phyloP scores from a whole-genome alignment of 2,113 vertebrate genomes.

The Tenebrosternarchus preto region DNA sequence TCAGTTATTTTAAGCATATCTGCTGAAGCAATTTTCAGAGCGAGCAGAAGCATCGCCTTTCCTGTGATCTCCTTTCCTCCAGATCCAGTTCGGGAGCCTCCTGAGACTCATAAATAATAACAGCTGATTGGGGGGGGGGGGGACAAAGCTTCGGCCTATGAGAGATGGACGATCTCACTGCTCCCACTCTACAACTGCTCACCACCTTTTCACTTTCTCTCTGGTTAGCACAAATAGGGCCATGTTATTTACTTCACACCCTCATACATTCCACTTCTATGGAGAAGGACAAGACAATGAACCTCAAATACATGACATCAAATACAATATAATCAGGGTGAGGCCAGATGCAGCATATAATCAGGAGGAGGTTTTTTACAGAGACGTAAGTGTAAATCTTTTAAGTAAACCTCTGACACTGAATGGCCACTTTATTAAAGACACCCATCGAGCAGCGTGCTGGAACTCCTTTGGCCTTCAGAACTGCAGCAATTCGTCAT shows the following conservation, averaged over 20 bases:
- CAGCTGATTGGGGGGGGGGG: neutral
- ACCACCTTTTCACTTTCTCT: neutral
- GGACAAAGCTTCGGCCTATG: neutral
- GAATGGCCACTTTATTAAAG: too few species aligned
- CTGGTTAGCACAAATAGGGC: neutral
- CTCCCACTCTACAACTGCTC: neutral
- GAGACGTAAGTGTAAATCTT: neutral
- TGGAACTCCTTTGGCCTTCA: too few species aligned
- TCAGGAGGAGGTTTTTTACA: too few species aligned
- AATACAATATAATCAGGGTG: neutral
- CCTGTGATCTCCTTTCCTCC: conserved; percentile 1
- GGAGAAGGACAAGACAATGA: neutral
- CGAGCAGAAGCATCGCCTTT: neutral
- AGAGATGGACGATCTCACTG: neutral
- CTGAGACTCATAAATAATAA: conserved; percentile 1
- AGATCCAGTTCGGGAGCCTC: conserved; percentile 9
- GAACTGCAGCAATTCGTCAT: too few species aligned
- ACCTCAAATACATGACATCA: too few species aligned
- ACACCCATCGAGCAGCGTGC: too few species aligned
- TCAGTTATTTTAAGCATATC: neutral
- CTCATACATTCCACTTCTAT: neutral
- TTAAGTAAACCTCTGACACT: too few species aligned
- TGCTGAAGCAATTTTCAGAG: neutral
- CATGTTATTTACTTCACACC: neutral
- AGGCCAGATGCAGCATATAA: neutral